phyloP scores from a whole-genome alignment of 1,140 invertebrate genomes.

The Brachionus plicatilis region DNA sequence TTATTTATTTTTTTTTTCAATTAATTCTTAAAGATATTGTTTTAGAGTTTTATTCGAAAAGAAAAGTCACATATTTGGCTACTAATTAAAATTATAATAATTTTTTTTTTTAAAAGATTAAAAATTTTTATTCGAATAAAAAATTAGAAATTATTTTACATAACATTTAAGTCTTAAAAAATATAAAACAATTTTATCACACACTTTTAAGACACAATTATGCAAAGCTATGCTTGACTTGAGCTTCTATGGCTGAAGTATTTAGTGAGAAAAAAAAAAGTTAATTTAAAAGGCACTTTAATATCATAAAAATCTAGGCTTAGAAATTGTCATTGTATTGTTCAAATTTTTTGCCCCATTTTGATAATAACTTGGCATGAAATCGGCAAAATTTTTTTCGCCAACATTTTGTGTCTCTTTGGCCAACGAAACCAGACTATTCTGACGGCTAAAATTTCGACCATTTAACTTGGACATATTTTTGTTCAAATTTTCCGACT shows the following conservation, averaged over 20 bases:
- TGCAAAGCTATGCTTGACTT: background rate
- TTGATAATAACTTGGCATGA: background rate
- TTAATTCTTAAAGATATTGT: background rate
- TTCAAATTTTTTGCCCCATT: background rate
- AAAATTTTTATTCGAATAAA: background rate
- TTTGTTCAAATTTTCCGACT: conserved; percentile 23
- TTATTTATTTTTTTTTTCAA: background rate
- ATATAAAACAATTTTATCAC: background rate
- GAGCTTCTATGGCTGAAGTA: background rate
- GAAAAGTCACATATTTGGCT: background rate
- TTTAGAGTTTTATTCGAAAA: background rate
- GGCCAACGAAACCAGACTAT: background rate
- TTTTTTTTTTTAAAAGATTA: background rate
- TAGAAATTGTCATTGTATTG: background rate
- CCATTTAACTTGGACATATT: conserved; percentile 9
- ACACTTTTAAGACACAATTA: background rate
- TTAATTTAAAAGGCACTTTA: background rate
- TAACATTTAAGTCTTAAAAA: background rate
- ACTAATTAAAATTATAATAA: background rate
- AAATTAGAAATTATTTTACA: background rate
- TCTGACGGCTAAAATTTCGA: background rate
- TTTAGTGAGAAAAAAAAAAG: background rate
- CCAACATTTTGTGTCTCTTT: background rate
- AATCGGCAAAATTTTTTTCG: background rate
- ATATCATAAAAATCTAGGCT: conserved; percentile 8